A percentile compares a stretch with the other conserved stretches of the same genome.
These are phyloP conservation scores for Taenioides sp. DNA, from an alignment of 2,797 vertebrate genomes.

Conservation along the genomic window DNA sequence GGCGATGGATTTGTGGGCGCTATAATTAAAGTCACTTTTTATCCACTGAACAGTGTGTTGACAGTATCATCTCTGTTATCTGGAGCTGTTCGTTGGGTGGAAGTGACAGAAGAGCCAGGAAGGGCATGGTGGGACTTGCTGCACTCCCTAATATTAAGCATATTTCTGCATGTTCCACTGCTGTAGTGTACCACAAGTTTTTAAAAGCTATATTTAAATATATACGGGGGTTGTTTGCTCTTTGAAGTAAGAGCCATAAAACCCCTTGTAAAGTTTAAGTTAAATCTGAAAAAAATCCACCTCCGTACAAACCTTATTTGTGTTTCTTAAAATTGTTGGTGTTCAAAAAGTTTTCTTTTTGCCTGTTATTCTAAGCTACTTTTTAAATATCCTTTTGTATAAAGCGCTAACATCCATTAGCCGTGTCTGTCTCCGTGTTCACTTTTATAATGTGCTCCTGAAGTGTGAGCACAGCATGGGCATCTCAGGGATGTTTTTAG, in stretches of 20 bases:
- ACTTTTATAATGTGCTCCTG: neutral
- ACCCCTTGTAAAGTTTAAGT: no score
- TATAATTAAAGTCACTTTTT: slow-evolving; percentile 42
- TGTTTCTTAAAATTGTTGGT: no score
- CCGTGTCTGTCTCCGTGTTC: neutral
- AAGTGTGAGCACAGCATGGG: slow-evolving; percentile 8
- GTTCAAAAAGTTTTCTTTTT: neutral
- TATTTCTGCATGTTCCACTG: no score
- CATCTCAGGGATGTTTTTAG: slow-evolving; percentile 5
- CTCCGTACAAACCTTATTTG: no score
- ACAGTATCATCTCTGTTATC: slow-evolving; percentile 16
- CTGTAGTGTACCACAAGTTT: neutral
- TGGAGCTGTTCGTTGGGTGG: slow-evolving; percentile 23
- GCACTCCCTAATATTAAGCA: neutral
- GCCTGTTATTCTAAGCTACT: neutral
- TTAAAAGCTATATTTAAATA: neutral
- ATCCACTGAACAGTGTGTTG: slow-evolving; percentile 18
- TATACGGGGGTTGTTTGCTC: no score
- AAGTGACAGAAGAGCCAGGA: neutral
- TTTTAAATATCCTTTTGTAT: neutral
- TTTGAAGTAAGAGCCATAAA: no score
- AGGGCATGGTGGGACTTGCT: neutral
- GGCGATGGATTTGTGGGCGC: slow-evolving; percentile 43
- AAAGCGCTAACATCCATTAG: neutral
- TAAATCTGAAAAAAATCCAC: no score